Percentiles rank a stretch among this genome's conserved stretches.
Conservation (phyloP, 1,140 invertebrate genomes). For the Pemphigus obesinymphae region DNA sequence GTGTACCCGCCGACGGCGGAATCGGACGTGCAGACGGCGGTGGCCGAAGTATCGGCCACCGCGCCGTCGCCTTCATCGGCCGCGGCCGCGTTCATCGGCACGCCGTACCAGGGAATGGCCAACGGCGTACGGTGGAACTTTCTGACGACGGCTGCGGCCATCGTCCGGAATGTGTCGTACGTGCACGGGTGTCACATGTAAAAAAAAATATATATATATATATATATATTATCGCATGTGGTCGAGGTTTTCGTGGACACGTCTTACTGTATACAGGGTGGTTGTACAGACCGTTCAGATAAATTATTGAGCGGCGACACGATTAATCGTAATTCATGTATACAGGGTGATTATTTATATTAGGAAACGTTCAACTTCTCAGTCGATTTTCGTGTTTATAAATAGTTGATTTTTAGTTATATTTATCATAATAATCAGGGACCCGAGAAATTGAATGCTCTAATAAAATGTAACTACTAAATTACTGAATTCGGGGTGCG, state of each 20-base stretch:
- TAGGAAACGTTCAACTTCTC: too few species aligned
- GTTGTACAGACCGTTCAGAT: background rate
- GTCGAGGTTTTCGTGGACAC: too few species aligned
- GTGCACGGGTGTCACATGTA: slow-evolving; percentile 67
- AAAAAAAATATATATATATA: background rate
- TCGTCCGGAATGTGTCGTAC: slow-evolving; percentile 68
- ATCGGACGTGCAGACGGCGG: slow-evolving; percentile 52
- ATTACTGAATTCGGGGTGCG: too few species aligned
- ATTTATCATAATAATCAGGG: too few species aligned
- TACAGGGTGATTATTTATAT: too few species aligned
- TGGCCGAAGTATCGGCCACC: slow-evolving; percentile 45
- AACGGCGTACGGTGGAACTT: slow-evolving; percentile 55
- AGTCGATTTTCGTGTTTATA: too few species aligned
- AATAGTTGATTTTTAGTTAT: too few species aligned
- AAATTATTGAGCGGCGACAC: too few species aligned
- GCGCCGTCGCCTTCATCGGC: background rate
- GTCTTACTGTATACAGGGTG: background rate
- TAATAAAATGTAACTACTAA: too few species aligned
- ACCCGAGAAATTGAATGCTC: too few species aligned
- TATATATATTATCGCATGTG: too few species aligned
- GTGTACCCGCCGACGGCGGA: background rate
- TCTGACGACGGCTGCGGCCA: slow-evolving; percentile 60
- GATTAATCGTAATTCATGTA: too few species aligned
- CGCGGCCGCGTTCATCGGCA: slow-evolving; percentile 44
- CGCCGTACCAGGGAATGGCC: slow-evolving; percentile 52